A percentile compares a stretch with the other conserved stretches of the same genome.
These are phyloP conservation scores for Copidosoma aretas DNA, from an alignment of 2,888 invertebrate species.

Conservation along the genomic window DNA sequence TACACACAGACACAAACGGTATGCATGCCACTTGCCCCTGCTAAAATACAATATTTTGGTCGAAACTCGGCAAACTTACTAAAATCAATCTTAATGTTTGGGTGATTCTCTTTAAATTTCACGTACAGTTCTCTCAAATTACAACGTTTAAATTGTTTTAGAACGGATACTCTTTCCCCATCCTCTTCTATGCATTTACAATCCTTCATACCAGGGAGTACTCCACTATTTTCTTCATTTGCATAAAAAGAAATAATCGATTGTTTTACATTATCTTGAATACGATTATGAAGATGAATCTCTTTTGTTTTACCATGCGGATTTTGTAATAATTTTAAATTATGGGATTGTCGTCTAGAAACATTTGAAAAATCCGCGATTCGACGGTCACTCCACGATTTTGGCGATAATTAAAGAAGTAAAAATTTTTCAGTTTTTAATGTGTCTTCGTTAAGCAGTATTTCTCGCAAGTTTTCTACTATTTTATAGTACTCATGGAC, in stretches of 20 bases:
- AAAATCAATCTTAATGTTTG: slow-evolving; percentile 16
- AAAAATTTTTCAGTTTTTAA: background rate
- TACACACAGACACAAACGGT: slow-evolving; percentile 33
- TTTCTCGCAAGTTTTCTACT: background rate
- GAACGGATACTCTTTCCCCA: background rate
- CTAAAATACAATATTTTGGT: slow-evolving; percentile 36
- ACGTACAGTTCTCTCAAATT: slow-evolving; percentile 35
- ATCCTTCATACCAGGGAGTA: background rate
- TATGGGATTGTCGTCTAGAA: background rate
- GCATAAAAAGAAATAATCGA: background rate
- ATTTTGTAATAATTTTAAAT: background rate
- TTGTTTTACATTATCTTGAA: background rate
- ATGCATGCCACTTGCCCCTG: slow-evolving; percentile 36
- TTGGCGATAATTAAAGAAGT: background rate
- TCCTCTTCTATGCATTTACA: background rate
- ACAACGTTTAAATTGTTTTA: slow-evolving; percentile 28
- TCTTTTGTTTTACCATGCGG: background rate
- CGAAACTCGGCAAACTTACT: slow-evolving; percentile 25
- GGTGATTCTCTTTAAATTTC: slow-evolving; percentile 17
- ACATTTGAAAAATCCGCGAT: background rate
- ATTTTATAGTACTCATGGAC: background rate
- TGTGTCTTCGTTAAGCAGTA: background rate
- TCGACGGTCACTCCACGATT: background rate
- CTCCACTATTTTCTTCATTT: background rate
- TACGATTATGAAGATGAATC: background rate